phyloP scores from a whole-genome alignment of 2,113 vertebrate species.

The Rattus rattus region DNA sequence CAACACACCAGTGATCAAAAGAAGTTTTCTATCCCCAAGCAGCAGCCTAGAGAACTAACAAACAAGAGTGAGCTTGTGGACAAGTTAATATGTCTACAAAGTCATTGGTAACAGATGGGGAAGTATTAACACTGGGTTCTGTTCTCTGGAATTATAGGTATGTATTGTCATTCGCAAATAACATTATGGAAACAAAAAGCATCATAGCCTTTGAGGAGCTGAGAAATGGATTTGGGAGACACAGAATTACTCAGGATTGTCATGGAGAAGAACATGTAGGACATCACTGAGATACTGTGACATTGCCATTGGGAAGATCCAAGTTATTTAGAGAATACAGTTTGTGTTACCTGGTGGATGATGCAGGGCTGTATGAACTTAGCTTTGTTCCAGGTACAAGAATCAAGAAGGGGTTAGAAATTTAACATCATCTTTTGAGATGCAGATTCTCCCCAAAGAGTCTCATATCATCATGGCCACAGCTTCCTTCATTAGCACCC shows the following conservation, averaged over 20 bases:
- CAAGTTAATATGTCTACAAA: neutral
- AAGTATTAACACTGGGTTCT: neutral
- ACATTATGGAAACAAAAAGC: neutral
- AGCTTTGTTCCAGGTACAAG: neutral
- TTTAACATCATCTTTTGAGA: neutral
- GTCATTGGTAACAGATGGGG: neutral
- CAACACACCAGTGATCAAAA: neutral
- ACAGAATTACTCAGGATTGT: neutral
- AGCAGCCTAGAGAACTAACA: neutral
- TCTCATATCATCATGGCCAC: neutral
- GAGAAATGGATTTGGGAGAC: neutral
- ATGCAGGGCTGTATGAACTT: no score
- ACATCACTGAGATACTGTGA: neutral
- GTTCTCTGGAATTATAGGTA: neutral
- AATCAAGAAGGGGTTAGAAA: neutral
- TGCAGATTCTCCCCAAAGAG: neutral
- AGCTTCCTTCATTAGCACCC: neutral
- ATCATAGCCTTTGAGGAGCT: neutral
- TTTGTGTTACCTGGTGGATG: neutral
- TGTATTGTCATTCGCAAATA: neutral
- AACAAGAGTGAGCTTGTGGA: neutral
- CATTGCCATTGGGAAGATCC: neutral
- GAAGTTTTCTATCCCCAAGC: neutral
- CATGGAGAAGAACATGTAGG: neutral
- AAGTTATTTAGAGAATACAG: neutral